Evolutionary conservation across 2,888 invertebrate genomes (phyloP).

Genomic region (Scaptomyza cyrtandrae): DNA sequence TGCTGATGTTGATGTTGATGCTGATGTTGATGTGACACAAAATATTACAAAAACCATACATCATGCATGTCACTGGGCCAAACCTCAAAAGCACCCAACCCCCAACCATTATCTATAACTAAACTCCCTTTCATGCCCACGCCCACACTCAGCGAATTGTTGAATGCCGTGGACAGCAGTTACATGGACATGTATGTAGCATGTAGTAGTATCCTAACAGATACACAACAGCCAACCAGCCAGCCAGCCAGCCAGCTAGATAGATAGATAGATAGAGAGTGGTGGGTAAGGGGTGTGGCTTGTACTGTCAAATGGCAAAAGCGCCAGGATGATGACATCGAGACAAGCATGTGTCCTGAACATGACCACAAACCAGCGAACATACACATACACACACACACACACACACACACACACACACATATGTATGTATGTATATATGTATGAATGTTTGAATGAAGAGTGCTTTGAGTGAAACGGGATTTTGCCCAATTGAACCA

Average conservation of each 20-base stretch:
- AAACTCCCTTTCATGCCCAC: too few species aligned
- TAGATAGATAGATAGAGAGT: not conserved
- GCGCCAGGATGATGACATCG: slow-evolving; percentile 58
- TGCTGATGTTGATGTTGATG: slow-evolving; percentile 30
- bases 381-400: slow-evolving; percentile 4
- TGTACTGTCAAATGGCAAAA: slow-evolving; percentile 48
- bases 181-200: not conserved
- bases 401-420: not conserved
- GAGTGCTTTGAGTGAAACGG: not conserved
- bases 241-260: too few species aligned
- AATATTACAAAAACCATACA: slow-evolving; percentile 76
- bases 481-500: slow-evolving; percentile 43
- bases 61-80: slow-evolving; percentile 61
- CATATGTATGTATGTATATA: not conserved
- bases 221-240: slow-evolving; percentile 29
- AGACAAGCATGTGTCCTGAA: slow-evolving; percentile 54
- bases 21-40: slow-evolving; percentile 72
- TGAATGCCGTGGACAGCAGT: slow-evolving; percentile 23
- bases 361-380: slow-evolving; percentile 47
- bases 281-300: not conserved
- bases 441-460: too few species aligned
- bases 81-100: not conserved
- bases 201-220: slow-evolving; percentile 32
- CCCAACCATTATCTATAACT: not conserved
- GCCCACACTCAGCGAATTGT: too few species aligned